Conservation (phyloP, 1,140 invertebrate genomes). For the Thereuonema tuberculata region DNA sequence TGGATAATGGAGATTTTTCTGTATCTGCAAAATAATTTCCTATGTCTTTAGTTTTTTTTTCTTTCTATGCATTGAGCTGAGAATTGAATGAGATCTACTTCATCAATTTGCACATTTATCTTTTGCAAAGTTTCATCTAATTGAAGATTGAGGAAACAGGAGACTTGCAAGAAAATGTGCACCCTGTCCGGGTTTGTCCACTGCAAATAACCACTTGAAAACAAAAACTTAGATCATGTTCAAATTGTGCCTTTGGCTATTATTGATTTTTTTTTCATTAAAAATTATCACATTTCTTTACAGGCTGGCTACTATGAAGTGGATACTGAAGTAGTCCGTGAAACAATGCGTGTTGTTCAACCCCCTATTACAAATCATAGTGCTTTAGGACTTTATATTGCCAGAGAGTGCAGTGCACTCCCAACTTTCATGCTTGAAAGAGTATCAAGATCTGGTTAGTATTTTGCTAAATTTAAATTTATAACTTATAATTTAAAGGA, state of each 20-base stretch:
- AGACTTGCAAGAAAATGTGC: too few species aligned
- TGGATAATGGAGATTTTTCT: too few species aligned
- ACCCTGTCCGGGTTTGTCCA: neutral
- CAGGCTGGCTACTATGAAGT: slow-evolving; percentile 64
- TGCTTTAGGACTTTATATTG: slow-evolving; percentile 50
- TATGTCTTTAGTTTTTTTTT: too few species aligned
- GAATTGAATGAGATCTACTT: too few species aligned
- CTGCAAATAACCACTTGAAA: neutral
- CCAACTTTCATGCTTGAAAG: slow-evolving; percentile 60
- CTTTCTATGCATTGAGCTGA: too few species aligned
- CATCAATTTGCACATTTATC: too few species aligned
- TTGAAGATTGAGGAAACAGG: too few species aligned
- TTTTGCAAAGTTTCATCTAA: too few species aligned
- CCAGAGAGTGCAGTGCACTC: slow-evolving; percentile 49
- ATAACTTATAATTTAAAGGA: too few species aligned
- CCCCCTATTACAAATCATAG: slow-evolving; percentile 53
- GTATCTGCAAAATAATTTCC: too few species aligned
- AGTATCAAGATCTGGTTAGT: slow-evolving; percentile 38
- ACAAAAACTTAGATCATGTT: neutral
- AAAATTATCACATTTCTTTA: too few species aligned
- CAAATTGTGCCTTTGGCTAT: neutral
- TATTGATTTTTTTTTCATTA: slow-evolving; percentile 8
- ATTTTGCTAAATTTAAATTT: slow-evolving; percentile 2
- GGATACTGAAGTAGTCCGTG: slow-evolving; percentile 56
- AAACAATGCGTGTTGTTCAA: slow-evolving; percentile 57